A percentile compares a stretch with the other conserved stretches of the same genome.
phyloP scores from a whole-genome alignment of 2,113 vertebrate genomes.

The Cranoglanis bouderius region DNA sequence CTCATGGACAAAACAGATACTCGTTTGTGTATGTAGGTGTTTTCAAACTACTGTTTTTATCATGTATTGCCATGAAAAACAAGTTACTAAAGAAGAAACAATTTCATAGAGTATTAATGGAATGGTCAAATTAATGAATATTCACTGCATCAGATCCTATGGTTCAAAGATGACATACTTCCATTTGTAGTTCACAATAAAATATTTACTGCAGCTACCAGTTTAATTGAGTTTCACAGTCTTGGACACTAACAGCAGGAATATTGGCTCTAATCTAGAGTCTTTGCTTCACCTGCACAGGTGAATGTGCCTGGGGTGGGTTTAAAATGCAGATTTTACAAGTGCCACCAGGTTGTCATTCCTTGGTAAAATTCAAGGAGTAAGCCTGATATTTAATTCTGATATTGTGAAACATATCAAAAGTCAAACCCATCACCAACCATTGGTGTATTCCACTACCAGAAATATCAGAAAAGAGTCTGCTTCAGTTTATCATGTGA shows the following conservation, averaged over 20 bases:
- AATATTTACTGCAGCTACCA: conserved; percentile 10
- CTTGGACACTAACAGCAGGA: not conserved
- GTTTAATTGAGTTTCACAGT: not conserved
- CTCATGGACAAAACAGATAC: not conserved
- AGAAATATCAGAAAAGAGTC: not conserved
- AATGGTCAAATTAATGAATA: not conserved
- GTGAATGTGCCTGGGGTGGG: conserved; percentile 51
- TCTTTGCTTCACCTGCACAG: conserved; percentile 56
- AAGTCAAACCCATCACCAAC: not conserved
- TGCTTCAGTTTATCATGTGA: not conserved
- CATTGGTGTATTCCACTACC: not conserved
- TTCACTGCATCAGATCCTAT: not conserved
- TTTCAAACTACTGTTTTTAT: not conserved
- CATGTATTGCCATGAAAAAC: not conserved
- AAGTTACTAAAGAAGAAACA: not conserved
- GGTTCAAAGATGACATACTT: not conserved
- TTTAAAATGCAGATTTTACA: not conserved
- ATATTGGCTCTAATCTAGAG: conserved; percentile 36
- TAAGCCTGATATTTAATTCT: not conserved
- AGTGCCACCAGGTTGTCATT: conserved; percentile 13
- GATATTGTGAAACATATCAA: not conserved
- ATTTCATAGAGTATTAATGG: not conserved
- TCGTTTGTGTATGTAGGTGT: not conserved
- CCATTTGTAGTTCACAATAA: conserved; percentile 1
- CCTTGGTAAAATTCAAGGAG: not conserved